Base-by-base conservation (phyloP, 2,888 invertebrate genomes). In the Drosophila merina region DNA sequence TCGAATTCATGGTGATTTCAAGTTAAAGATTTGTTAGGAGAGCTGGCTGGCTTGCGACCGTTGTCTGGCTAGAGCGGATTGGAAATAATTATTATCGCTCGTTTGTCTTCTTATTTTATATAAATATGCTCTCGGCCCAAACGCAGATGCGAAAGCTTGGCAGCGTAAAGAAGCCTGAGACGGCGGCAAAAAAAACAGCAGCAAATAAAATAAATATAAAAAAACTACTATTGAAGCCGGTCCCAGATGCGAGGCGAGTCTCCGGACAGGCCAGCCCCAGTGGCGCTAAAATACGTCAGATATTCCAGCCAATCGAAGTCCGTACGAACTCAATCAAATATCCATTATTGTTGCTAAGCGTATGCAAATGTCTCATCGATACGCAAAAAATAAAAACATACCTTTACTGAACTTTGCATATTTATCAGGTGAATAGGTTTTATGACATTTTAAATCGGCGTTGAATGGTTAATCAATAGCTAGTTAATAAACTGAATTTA, bases 21-120 rank as follows among this genome's bases (percentile, higher is more conserved):
- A 14, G 7, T 25, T 14, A 7, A 28, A 26, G 33, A 36, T 30
- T 12, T 25, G 57, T 28, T 28, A 42, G 10, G 42, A 54, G 64
- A 40, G 50, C 54, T 55, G 47, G 4, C 47, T 49, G 26, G 31
- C 38, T 31, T 59, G 78, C 86, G 81, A 70, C 81, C 71, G 81
- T 63, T 69, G 59, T 51, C 67, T 51, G 74, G 52, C 73, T 74
- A 80, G 76, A 76, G 73, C 63, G 58, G 68, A 64, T 70, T 66
- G 70, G 71, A 71, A 83, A 83, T 87, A 88, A 81, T 88, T 83
- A 69, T 74, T 50, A 57, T 70, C 45, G 60, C 73, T 73, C 73
- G 74, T 79, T 79, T 75, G 77, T 74, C 70, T 79, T 72, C 78
- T 83, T 76, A 77, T 79, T 89, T 86, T 89, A 89, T 89, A 83